Percentiles rank a stretch among this genome's conserved stretches.
Evolutionary conservation across 2,888 invertebrate species (phyloP).

Genomic region (Caenorhabditis uteleia): DNA sequence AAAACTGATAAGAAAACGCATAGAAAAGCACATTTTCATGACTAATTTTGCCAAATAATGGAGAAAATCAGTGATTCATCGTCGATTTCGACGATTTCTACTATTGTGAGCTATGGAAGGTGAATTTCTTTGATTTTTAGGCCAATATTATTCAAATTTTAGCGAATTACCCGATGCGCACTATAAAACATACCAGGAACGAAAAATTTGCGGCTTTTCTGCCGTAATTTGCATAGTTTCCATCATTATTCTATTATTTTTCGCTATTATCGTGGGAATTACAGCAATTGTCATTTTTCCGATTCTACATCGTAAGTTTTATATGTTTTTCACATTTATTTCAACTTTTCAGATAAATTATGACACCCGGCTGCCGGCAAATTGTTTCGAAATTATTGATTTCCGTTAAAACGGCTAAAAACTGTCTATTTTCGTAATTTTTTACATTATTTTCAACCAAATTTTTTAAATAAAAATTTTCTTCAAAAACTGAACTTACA

Average conservation of each 20-base stretch:
- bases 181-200: conserved; percentile 19
- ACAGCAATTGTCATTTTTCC: conserved; percentile 26
- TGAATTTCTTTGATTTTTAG: conserved; percentile 5
- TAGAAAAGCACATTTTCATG: neutral
- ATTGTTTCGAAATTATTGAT: no score
- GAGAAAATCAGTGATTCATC: neutral
- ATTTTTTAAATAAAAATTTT: neutral
- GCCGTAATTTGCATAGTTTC: conserved; percentile 16
- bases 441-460: neutral
- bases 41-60: neutral
- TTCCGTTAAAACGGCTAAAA: neutral
- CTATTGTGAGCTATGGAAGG: conserved; percentile 25
- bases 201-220: conserved; percentile 25
- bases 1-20: neutral
- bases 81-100: conserved; percentile 13
- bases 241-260: conserved; percentile 14
- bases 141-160: conserved; percentile 1
- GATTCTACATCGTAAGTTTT: conserved; percentile 25
- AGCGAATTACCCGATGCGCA: conserved; percentile 28
- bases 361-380: neutral
- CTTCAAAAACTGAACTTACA: neutral
- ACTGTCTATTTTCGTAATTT: neutral
- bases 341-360: conserved; percentile 18
- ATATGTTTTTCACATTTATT: neutral
- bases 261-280: conserved; percentile 17